Conservation (phyloP, 2,888 invertebrate genomes). For the Eledone cirrhosa region DNA sequence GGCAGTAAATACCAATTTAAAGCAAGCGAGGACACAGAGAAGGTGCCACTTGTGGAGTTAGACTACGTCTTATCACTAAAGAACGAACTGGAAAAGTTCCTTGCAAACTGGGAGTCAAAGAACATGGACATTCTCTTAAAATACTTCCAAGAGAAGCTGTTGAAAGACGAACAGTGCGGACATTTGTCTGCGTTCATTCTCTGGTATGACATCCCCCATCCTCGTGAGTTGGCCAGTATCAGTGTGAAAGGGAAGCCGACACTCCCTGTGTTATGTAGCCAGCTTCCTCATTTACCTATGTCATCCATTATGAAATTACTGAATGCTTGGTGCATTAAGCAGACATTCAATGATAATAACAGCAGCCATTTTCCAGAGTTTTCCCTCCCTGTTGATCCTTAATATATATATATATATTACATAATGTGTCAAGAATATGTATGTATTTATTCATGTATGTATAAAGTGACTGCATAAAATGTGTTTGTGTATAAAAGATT, state of each 20-base stretch:
- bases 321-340: conserved; percentile 15
- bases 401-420: no score
- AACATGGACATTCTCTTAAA: conserved; percentile 41
- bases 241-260: conserved; percentile 35
- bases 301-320: conserved; percentile 23
- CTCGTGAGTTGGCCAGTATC: conserved; percentile 41
- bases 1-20: conserved; percentile 39
- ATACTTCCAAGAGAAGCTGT: conserved; percentile 48
- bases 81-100: conserved; percentile 45
- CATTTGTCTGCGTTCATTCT: conserved; percentile 49
- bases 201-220: conserved; percentile 55
- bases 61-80: conserved; percentile 51
- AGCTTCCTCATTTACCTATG: conserved; percentile 15
- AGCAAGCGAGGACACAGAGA: conserved; percentile 32
- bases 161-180: conserved; percentile 39
- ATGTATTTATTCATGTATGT: no score
- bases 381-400: no score
- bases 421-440: no score
- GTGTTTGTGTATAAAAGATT: no score
- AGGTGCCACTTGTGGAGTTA: conserved; percentile 36
- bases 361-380: no score
- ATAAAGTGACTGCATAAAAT: no score
- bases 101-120: conserved; percentile 52
- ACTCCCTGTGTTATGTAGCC: background rate
- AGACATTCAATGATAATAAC: background rate